Evolutionary conservation across 1,140 invertebrate genomes (phyloP), one percentile per base, ranked within the genome.

Genomic region (Ceratina australensis): DNA sequence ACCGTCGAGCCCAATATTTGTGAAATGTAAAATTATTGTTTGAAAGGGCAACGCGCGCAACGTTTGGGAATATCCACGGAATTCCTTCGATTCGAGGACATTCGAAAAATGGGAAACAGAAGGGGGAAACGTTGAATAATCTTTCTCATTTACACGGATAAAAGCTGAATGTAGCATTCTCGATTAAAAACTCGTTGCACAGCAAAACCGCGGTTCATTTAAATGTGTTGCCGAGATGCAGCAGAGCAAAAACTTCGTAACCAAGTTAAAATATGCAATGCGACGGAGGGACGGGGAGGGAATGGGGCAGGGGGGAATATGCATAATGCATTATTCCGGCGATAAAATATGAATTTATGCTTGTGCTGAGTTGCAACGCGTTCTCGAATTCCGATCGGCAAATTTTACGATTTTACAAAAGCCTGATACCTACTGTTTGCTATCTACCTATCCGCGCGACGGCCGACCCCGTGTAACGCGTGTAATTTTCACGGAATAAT

Each of bases 311-410:
- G 74, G 76, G 76, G 69, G 66, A 83, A 42, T 42, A 42, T 84
- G 81, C 82, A 84, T 84, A 80, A 84, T 84, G 81, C 73, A 84
- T 84, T 77, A 42, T 42, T 42, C 33, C 69, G 76, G 75, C 63
- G 75, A 85, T 78, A 83, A 87, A 81, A 79, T 84, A 81, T 83
- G 78, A 85, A 82, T 84, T 84, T 84, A 84, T 84, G 78, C 83
- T 60, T 68, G 56, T 76, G 72, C 80, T 81, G 83, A 84, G 72
- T 82, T 80, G 59, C 64, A 69, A 42, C 33, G 33, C 68, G 79
- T 81, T 82, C 82, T 75, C 71, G 76, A 78, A 42, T 42, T 78
- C 57, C 76, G 69, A 78, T 78, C 76, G 76, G 22, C 76, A 69
- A 78, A 42, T 42, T 42, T 42, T 42, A 42, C 33, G 33, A 42